Base-by-base conservation (phyloP, 2,113 vertebrate species). In the Circaetus gallicus region DNA sequence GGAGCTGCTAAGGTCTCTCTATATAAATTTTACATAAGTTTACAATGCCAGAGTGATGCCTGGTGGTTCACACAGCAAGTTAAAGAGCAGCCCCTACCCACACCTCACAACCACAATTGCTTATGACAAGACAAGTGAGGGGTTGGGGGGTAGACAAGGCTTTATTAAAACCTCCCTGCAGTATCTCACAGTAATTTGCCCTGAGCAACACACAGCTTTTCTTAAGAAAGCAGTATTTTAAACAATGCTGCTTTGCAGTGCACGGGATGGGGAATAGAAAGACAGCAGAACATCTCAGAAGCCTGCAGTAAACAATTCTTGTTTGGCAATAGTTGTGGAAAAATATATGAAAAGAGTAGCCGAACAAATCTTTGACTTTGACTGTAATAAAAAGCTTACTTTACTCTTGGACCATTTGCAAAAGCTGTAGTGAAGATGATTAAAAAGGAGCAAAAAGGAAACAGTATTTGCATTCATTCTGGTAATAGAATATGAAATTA, bases 401-500 rank as follows among this genome's bases (percentile, higher is more conserved):
- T 97, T 94, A 82, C 92, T 97, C 79, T 97, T 97, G 95, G 97
- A 94, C 94, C 89, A 91, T 96, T 95, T 97, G 97, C 96, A 97
- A 97, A 97, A 97, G 94, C 97, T 97, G 94, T 93, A 90, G 97
- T 85, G 95, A 97, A 98, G 97, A 97, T 98, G 96, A 97, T 98
- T 98, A 98, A 98, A 98, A 98, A 92, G 69, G 50, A 97, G 96
- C 72, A 97, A 97, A 98, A 98, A 96, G 86, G 96, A 97, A 98
- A 96, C 83, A 87, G 96, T 96, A 97, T 97, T 98, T 98, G 97
- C 97, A 98, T 98, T 98, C 97, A 98, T 97, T 98, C 96, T 97
- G 94, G 97, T 98, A 98, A 98, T 97, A 98, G 98, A 98, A 98
- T 98, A 98, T 98, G 97, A 98, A 98, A 98, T 98, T 98, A 98